A percentile compares a stretch with the other conserved stretches of the same genome.
Conservation (phyloP, 2,113 vertebrate genomes). For the Anguilla japonica region DNA sequence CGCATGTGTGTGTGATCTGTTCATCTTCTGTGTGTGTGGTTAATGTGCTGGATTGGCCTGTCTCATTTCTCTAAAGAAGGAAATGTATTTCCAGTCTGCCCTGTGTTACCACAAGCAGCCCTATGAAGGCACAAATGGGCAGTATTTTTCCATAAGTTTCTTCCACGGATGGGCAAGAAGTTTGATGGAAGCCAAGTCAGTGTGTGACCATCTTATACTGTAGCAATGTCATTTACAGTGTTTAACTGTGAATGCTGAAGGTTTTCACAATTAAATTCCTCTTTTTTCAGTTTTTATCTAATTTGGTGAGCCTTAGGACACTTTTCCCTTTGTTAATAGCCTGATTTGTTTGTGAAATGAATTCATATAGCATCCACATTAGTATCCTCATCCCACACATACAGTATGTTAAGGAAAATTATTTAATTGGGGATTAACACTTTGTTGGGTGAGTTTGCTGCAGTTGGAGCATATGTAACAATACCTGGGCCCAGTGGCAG, state of each 20-base stretch:
- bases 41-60: background rate
- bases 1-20: background rate
- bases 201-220: background rate
- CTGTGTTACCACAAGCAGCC: background rate
- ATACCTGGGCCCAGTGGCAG: background rate
- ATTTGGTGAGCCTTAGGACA: background rate
- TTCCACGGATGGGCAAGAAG: constrained; percentile 13
- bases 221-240: background rate
- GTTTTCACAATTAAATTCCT: background rate
- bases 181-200: constrained; percentile 29
- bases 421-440: constrained; percentile 33
- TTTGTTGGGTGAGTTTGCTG: constrained; percentile 18
- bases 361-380: background rate
- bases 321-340: background rate
- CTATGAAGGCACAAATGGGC: background rate
- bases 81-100: background rate
- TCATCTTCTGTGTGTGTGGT: background rate
- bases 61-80: background rate
- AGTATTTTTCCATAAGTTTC: constrained; percentile 5
- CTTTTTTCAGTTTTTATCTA: background rate
- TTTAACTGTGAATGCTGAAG: background rate
- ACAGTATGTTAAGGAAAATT: constrained; percentile 44
- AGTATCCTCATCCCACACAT: constrained; percentile 45
- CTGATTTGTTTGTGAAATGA: background rate
- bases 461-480: constrained; percentile 35